Evolutionary conservation across 2,113 vertebrate species (phyloP).

Genomic region (Clupea harengus): DNA sequence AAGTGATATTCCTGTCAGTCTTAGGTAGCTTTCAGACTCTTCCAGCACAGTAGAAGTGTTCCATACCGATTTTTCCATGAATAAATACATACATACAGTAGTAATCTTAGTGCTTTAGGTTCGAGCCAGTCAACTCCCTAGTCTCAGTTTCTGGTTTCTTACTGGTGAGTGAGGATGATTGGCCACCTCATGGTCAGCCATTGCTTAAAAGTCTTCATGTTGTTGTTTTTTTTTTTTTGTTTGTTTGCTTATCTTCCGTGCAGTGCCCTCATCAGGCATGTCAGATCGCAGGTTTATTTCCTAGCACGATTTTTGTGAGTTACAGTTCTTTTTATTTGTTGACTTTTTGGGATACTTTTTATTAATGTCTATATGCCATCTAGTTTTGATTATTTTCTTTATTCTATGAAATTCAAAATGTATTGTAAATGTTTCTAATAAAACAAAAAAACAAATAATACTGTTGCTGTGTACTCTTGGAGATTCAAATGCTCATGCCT

Average conservation of each 20-base stretch:
- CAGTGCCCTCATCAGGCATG: constrained; percentile 64
- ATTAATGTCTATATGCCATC: constrained; percentile 79
- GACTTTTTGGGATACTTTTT: constrained; percentile 72
- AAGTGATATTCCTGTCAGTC: constrained; percentile 66
- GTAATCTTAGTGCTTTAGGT: constrained; percentile 78
- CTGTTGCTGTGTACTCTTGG: constrained; percentile 16
- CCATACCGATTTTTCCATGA: constrained; percentile 68
- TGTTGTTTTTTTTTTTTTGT: constrained; percentile 63
- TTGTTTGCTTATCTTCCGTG: constrained; percentile 66
- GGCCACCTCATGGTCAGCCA: constrained; percentile 60
- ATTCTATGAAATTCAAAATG: constrained; percentile 76
- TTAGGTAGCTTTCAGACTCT: constrained; percentile 77
- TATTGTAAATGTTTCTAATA: constrained; percentile 86
- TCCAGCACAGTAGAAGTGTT: constrained; percentile 74
- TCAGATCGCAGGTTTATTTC: constrained; percentile 75
- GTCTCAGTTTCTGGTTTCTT: constrained; percentile 72
- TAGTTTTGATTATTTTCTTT: constrained; percentile 74
- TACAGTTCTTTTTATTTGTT: constrained; percentile 62
- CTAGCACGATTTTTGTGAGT: constrained; percentile 61
- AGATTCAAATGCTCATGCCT: background rate
- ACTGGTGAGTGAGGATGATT: constrained; percentile 68
- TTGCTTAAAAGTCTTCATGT: constrained; percentile 58
- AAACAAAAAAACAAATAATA: constrained; percentile 74
- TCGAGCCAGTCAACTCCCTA: constrained; percentile 64
- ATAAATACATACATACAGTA: constrained; percentile 46